Percentiles rank a stretch among this genome's conserved stretches.
phyloP scores from a whole-genome alignment of 2,113 vertebrate genomes.

The Petrocephalus zakoni region DNA sequence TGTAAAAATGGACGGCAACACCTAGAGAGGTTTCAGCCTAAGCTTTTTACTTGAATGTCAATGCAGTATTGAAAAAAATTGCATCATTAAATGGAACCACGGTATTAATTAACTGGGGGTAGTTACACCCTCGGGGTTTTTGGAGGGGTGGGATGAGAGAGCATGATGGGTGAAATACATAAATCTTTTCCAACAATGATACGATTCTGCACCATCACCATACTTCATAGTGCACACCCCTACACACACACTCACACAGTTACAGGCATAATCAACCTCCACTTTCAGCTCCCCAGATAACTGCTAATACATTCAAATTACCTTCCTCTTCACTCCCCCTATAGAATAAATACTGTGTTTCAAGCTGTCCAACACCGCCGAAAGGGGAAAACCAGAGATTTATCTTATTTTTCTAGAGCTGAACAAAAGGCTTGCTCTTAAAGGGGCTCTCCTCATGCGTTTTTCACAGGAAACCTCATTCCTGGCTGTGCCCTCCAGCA shows the following conservation, averaged over 20 bases:
- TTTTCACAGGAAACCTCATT: neutral
- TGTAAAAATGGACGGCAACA: neutral
- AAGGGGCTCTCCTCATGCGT: neutral
- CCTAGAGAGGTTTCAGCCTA: neutral
- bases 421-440: neutral
- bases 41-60: neutral
- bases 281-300: neutral
- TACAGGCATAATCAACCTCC: neutral
- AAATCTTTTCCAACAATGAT: neutral
- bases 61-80: neutral
- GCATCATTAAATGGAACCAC: neutral
- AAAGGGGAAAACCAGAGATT: neutral
- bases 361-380: neutral
- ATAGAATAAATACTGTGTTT: neutral
- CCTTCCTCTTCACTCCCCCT: neutral
- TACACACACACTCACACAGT: neutral
- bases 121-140: neutral
- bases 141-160: neutral
- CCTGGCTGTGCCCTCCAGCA: constrained; percentile 4
- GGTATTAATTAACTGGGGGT: neutral
- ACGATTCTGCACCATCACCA: neutral
- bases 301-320: neutral
- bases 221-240: neutral
- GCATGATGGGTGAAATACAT: neutral
- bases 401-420: neutral